Base-by-base conservation (phyloP, 2,113 vertebrate genomes). In the Nothocercus julius region DNA sequence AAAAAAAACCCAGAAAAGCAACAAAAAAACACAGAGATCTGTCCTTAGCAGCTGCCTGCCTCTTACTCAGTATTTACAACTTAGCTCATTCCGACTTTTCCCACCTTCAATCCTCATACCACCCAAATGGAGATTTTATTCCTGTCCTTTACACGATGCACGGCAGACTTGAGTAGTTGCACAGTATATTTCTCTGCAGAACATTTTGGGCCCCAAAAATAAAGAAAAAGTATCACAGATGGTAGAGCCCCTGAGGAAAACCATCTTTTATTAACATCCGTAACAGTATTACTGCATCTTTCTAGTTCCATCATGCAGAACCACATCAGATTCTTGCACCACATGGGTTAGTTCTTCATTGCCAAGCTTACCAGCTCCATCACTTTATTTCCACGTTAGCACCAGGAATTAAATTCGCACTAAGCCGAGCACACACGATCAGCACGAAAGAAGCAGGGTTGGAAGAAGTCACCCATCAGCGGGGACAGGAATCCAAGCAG, bases 391-490 rank as follows among this genome's bases (percentile, higher is more conserved):
- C 69, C 38, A 21, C 3, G 21, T 56, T 25, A 38, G 38, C 51
- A 28, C 11, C 10, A 21, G 58, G 64, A 85, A 54, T 47, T 20
- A 24, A 53, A 75, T 4, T 2, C 3, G 2, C 1, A 5, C 8
- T 4, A 4, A 3, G 25, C 44, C 53, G n/a, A n/a, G 40, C 0
- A 1, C 0, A 4, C 32, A 32, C 63, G 34, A 73, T 40, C 13
- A 11, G 44, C 20, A 40, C 25, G 74, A 84, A 25, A 25, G 30
- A 74, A 34, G 53, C 53, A 56, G 40, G 42, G 45, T 1, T 10
- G 45, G 27, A 69, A 76, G 32, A 21, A 45, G 25, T 34, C 15
- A 6, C n/a, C 25, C 44, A 75, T 44, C 21, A 53, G 67, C 62
- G 22, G 22, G 40, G 75, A 62, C 61, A 76, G 28, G 34, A 81